Percentiles rank a stretch among this genome's conserved stretches.
phyloP scores from a whole-genome alignment of 2,888 invertebrate species.

The Drosophila niveifrons region DNA sequence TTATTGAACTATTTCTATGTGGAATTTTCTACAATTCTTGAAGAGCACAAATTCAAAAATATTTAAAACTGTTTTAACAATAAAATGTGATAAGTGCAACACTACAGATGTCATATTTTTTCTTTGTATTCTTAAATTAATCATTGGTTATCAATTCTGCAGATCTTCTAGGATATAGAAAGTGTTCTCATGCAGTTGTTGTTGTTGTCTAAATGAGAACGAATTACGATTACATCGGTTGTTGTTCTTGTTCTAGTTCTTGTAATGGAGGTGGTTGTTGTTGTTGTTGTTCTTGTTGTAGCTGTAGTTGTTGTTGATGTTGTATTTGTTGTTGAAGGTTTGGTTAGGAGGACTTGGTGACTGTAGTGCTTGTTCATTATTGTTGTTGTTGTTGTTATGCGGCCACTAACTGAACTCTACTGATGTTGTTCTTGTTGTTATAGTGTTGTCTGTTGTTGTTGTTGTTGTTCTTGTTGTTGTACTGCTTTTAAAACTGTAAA shows the following conservation, averaged over 20 bases:
- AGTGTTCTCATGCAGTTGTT: slow-evolving; percentile 44
- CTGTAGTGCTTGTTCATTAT: slow-evolving; percentile 56
- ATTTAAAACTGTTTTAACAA: neutral
- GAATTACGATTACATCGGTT: slow-evolving; percentile 26
- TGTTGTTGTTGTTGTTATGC: slow-evolving; percentile 61
- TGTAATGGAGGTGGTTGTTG: slow-evolving; percentile 52
- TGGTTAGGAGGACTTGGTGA: slow-evolving; percentile 54
- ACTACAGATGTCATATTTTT: neutral
- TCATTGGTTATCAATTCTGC: neutral
- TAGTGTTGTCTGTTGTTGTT: slow-evolving; percentile 52
- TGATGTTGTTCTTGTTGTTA: slow-evolving; percentile 50
- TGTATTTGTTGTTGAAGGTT: slow-evolving; percentile 44
- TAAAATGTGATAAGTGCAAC: neutral
- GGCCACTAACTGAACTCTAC: slow-evolving; percentile 74
- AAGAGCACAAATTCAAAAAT: neutral
- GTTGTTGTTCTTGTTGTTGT: slow-evolving; percentile 59
- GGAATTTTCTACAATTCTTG: neutral
- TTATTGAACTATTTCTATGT: too few relatives aligned
- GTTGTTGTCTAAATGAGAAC: slow-evolving; percentile 18
- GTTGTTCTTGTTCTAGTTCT: slow-evolving; percentile 44
- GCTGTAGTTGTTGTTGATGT: slow-evolving; percentile 43
- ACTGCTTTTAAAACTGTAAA: slow-evolving; percentile 74
- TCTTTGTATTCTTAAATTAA: neutral
- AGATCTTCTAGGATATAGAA: neutral
- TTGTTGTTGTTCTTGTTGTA: slow-evolving; percentile 35